Evolutionary conservation across 2,888 invertebrate genomes (phyloP).

Genomic region (Muscina levida): DNA sequence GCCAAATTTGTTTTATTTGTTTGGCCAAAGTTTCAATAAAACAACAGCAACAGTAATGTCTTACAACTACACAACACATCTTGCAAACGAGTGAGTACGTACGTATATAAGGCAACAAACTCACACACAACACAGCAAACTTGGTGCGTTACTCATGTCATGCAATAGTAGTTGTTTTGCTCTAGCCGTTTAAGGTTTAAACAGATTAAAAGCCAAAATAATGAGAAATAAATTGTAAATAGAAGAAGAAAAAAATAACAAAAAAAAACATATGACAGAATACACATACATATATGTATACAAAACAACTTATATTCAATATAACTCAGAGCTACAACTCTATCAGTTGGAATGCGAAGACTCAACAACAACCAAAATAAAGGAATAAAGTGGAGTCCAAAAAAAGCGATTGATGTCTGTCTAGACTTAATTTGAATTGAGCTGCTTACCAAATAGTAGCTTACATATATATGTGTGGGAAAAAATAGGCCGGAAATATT

Average conservation of each 20-base stretch:
- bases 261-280: no score
- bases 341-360: no score
- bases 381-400: not conserved
- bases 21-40: slow-evolving; percentile 37
- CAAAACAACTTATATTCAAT: not conserved
- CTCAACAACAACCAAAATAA: no score
- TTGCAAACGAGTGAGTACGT: no score
- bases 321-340: no score
- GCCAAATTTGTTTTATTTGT: slow-evolving; percentile 55
- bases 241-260: not conserved
- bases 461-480: no score
- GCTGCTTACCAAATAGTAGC: not conserved
- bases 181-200: slow-evolving; percentile 40
- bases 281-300: no score
- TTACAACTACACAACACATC: no score
- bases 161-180: slow-evolving; percentile 1
- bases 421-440: not conserved
- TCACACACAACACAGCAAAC: no score
- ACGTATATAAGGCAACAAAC: not conserved
- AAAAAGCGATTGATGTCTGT: not conserved
- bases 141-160: no score
- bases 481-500: no score
- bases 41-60: not conserved
- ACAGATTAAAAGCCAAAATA: slow-evolving; percentile 33
- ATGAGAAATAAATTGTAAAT: slow-evolving; percentile 25